Conservation (phyloP, 2,113 vertebrate species). For the Butorides virescens region DNA sequence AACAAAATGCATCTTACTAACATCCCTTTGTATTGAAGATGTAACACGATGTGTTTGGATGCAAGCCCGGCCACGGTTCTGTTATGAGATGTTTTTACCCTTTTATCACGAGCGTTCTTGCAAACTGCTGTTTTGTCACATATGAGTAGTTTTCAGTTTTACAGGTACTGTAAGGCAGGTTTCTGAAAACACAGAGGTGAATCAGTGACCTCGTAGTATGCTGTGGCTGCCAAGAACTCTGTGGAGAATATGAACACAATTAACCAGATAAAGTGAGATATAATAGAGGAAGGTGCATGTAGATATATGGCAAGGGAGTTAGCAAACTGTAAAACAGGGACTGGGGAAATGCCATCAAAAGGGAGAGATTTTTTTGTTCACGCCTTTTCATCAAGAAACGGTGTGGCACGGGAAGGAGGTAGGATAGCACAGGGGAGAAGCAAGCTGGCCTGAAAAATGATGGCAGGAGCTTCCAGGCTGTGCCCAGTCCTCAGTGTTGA, state of each 20-base stretch:
- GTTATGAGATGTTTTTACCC: not conserved
- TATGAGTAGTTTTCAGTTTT: not conserved
- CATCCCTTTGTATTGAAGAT: not conserved
- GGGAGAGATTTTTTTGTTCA: not conserved
- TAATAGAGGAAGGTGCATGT: not conserved
- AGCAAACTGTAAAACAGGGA: not conserved
- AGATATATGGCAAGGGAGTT: not conserved
- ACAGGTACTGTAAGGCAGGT: not conserved
- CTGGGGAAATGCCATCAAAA: not conserved
- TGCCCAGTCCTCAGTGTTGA: not conserved
- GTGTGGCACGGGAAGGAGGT: accelerated
- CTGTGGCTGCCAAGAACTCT: not conserved
- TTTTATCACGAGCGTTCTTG: not conserved
- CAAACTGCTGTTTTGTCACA: not conserved
- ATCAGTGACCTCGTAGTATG: not conserved
- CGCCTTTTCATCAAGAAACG: not conserved
- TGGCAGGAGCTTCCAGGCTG: not conserved
- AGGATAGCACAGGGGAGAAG: not conserved
- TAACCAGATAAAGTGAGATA: not conserved
- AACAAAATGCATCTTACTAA: not conserved
- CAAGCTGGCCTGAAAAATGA: not conserved
- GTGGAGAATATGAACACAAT: not conserved
- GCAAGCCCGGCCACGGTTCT: not conserved
- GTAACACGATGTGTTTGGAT: not conserved
- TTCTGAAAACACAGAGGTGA: not conserved